Evolutionary conservation across 2,888 invertebrate genomes (phyloP).

Genomic region (Nomada ferruginata): DNA sequence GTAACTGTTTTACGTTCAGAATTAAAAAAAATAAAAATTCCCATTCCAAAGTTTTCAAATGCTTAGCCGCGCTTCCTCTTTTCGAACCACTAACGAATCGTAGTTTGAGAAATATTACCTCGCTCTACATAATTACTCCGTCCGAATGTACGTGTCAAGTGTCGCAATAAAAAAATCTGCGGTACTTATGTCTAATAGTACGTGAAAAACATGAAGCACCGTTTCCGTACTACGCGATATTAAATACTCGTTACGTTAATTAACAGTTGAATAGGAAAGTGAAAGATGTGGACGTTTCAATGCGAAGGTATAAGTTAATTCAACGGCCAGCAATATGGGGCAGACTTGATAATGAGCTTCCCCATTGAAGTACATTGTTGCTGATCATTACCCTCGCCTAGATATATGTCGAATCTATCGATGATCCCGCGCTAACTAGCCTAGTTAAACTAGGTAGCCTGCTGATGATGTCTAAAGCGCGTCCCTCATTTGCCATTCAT

Average conservation of each 20-base stretch:
- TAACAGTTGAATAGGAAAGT: conserved; percentile 9
- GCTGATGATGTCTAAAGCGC: conserved; percentile 22
- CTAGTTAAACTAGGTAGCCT: conserved; percentile 2
- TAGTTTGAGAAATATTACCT: too few relatives aligned
- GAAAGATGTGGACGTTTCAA: neutral
- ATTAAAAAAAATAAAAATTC: too few relatives aligned
- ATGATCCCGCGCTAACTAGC: conserved; percentile 32
- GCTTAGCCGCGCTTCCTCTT: too few relatives aligned
- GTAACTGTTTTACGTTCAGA: too few relatives aligned
- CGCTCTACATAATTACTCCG: too few relatives aligned
- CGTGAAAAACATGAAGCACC: neutral
- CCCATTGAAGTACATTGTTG: conserved; percentile 33
- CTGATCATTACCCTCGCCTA: conserved; percentile 50
- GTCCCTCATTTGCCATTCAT: conserved; percentile 63
- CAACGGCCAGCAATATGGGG: neutral
- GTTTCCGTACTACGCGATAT: conserved; percentile 1
- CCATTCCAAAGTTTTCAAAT: too few relatives aligned
- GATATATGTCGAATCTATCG: conserved; percentile 28
- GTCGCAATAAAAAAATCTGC: neutral
- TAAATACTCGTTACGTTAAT: conserved; percentile 31
- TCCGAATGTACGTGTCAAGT: too few relatives aligned
- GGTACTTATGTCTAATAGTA: neutral
- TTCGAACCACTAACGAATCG: too few relatives aligned
- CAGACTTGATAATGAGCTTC: conserved; percentile 39
- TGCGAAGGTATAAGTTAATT: conserved; percentile 24